Percentiles rank a stretch among this genome's conserved stretches.
phyloP scores from a whole-genome alignment of 2,797 vertebrate species.

The Gadopsis marmoratus region DNA sequence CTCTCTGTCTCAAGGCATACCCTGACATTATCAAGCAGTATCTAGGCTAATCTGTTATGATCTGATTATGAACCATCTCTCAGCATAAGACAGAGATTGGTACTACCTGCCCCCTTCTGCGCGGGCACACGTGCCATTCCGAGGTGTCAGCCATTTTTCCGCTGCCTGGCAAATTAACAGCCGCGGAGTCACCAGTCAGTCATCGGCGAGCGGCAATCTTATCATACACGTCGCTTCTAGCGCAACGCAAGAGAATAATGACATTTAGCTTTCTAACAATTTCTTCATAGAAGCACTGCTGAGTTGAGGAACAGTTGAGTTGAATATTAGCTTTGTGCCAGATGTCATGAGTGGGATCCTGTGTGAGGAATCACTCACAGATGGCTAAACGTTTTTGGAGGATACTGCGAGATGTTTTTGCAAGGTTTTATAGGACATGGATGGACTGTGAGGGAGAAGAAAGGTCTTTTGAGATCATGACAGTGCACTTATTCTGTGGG shows the following conservation, averaged over 20 bases:
- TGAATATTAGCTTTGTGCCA: constrained; percentile 77
- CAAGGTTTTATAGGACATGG: constrained; percentile 87
- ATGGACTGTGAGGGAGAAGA: constrained; percentile 77
- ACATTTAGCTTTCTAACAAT: constrained; percentile 76
- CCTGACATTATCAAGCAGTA: constrained; percentile 87
- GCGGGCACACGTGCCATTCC: constrained; percentile 74
- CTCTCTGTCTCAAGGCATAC: constrained; percentile 83
- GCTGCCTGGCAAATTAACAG: constrained; percentile 90
- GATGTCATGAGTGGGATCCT: constrained; percentile 66
- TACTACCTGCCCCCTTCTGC: constrained; percentile 84
- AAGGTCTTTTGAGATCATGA: constrained; percentile 82
- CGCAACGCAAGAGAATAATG: constrained; percentile 60
- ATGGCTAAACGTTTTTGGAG: constrained; percentile 87
- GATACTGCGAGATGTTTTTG: constrained; percentile 91
- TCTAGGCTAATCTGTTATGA: constrained; percentile 88
- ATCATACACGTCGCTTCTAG: constrained; percentile 77
- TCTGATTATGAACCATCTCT: constrained; percentile 84
- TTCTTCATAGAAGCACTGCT: constrained; percentile 35
- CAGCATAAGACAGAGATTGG: constrained; percentile 85
- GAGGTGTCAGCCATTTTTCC: constrained; percentile 92
- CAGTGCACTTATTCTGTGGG: constrained; percentile 84
- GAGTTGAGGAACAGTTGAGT: constrained; percentile 57
- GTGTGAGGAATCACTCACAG: constrained; percentile 78
- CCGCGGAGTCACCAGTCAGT: constrained; percentile 87
- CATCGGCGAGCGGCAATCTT: constrained; percentile 84